Conservation (phyloP, 2,888 invertebrate genomes). For the Corbicula japonica region DNA sequence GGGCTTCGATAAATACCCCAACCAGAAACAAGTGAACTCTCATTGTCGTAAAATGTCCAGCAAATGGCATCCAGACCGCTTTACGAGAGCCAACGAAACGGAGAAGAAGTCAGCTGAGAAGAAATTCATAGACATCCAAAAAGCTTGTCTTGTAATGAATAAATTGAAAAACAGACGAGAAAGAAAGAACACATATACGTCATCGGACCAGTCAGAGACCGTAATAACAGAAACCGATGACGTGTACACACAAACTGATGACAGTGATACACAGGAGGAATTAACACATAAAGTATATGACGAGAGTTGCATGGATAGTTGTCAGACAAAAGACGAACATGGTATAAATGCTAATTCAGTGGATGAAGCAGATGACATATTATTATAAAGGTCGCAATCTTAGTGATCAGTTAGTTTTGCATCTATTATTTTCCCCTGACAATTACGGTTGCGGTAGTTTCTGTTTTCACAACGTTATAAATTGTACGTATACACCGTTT, state of each 20-base stretch:
- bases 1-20: slow-evolving; percentile 47
- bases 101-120: slow-evolving; percentile 39
- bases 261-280: slow-evolving; percentile 31
- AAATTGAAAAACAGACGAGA: slow-evolving; percentile 48
- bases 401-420: no score
- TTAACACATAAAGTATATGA: slow-evolving; percentile 13
- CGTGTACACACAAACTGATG: slow-evolving; percentile 26
- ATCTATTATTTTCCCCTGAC: no score
- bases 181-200: slow-evolving; percentile 49
- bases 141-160: slow-evolving; percentile 53
- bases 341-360: slow-evolving; percentile 19
- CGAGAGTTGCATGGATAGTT: slow-evolving; percentile 8
- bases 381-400: no score
- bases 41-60: slow-evolving; percentile 55
- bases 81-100: slow-evolving; percentile 29
- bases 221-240: slow-evolving; percentile 14
- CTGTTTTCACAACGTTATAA: no score
- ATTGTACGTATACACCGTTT: no score
- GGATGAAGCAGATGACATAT: slow-evolving; percentile 18
- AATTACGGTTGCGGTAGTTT: no score
- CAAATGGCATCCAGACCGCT: slow-evolving; percentile 56
- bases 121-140: slow-evolving; percentile 58
- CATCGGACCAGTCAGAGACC: neutral
- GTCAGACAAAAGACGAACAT: neutral
- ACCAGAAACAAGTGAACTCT: slow-evolving; percentile 44